These are phyloP conservation scores for Neuroscelio doddi DNA, from an alignment of 2,888 invertebrate species.

Conservation along the genomic window DNA sequence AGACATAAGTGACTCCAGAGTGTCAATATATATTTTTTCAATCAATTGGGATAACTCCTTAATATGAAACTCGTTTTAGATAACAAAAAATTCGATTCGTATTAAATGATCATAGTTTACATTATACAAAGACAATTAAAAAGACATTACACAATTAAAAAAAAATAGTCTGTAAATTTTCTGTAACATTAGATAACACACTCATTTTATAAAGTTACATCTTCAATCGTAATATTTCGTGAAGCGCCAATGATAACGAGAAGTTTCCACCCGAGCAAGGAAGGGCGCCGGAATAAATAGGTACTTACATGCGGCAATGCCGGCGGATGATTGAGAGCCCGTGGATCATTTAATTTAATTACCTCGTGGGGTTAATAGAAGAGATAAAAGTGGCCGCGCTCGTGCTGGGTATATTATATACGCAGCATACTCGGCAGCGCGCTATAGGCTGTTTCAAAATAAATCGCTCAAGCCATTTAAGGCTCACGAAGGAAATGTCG, in stretches of 20 bases:
- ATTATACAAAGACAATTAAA: no score
- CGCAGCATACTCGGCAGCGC: slow-evolving; percentile 1
- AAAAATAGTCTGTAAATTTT: no score
- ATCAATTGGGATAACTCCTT: no score
- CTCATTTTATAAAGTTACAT: not conserved
- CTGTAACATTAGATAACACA: not conserved
- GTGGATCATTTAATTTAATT: slow-evolving; percentile 71
- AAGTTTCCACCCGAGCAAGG: slow-evolving; percentile 29
- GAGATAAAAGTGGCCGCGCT: slow-evolving; percentile 66
- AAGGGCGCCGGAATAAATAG: slow-evolving; percentile 61
- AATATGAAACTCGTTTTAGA: no score
- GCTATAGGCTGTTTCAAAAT: slow-evolving; percentile 10
- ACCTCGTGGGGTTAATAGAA: slow-evolving; percentile 68
- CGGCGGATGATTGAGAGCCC: slow-evolving; percentile 66
- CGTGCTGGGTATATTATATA: slow-evolving; percentile 33
- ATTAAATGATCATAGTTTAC: no score
- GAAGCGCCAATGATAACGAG: slow-evolving; percentile 31
- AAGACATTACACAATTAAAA: no score
- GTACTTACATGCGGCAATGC: slow-evolving; percentile 53
- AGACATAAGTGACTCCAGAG: no score
- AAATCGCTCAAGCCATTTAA: slow-evolving; percentile 1
- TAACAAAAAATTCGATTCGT: no score
- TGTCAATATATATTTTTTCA: no score
- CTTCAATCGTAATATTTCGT: slow-evolving; percentile 31
- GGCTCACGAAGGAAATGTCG: not conserved